Evolutionary conservation across 2,797 vertebrate species (phyloP).

Genomic region (Chloroceryle inda): DNA sequence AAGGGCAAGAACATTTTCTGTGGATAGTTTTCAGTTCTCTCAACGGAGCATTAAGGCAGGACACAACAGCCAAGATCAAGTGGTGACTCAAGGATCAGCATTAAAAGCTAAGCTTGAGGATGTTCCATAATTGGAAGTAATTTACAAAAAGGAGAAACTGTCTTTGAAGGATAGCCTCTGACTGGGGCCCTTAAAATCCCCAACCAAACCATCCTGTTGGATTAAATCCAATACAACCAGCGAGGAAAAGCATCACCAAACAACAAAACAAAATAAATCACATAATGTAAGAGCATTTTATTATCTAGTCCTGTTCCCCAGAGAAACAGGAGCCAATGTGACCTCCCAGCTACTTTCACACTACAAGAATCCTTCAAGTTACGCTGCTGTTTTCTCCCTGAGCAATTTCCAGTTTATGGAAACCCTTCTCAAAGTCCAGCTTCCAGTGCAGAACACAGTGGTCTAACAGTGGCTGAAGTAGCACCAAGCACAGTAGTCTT

Average conservation of each 20-base stretch:
- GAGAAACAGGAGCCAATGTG: background rate
- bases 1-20: background rate
- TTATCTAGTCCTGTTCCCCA: background rate
- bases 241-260: background rate
- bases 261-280: background rate
- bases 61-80: background rate
- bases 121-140: background rate
- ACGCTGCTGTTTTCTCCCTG: background rate
- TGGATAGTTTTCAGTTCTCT: background rate
- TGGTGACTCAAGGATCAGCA: accelerated
- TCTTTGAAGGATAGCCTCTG: background rate
- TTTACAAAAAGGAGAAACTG: background rate
- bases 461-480: background rate
- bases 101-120: background rate
- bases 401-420: background rate
- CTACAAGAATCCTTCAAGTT: background rate
- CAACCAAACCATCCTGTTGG: background rate
- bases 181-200: background rate
- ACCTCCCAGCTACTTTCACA: background rate
- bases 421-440: background rate
- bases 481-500: background rate
- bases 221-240: background rate
- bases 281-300: background rate
- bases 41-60: background rate
- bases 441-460: accelerated